Conservation (phyloP, 2,113 vertebrate genomes). For the Parus major region DNA sequence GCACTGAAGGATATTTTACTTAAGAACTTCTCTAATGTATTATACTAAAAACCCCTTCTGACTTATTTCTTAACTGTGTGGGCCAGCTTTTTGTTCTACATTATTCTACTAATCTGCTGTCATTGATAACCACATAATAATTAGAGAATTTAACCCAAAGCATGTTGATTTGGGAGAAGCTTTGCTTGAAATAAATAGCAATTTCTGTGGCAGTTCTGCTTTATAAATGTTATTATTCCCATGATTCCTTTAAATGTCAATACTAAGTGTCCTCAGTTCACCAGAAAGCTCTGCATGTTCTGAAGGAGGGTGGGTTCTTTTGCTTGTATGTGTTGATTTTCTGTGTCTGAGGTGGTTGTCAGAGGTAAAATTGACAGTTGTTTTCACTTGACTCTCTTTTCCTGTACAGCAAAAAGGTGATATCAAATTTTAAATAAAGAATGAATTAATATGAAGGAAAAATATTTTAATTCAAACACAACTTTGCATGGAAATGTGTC, state of each 20-base stretch:
- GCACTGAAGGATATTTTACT: background rate
- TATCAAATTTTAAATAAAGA: background rate
- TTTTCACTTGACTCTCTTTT: background rate
- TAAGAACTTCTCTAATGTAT: background rate
- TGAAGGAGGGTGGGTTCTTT: background rate
- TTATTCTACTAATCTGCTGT: background rate
- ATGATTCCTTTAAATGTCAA: background rate
- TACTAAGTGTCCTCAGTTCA: constrained; percentile 61
- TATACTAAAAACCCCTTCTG: background rate
- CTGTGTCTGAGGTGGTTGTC: background rate
- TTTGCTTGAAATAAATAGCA: background rate
- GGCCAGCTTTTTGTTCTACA: background rate
- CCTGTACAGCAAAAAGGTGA: background rate
- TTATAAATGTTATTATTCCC: background rate
- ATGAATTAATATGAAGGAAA: background rate
- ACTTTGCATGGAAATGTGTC: background rate
- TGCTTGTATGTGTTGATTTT: background rate
- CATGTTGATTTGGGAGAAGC: background rate
- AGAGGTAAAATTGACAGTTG: background rate
- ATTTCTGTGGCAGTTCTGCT: background rate
- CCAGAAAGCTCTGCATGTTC: constrained; percentile 50
- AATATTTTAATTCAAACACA: background rate
- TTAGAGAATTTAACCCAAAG: background rate
- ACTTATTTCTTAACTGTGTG: background rate
- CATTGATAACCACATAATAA: background rate